phyloP scores from a whole-genome alignment of 2,888 invertebrate species.

The Cylloceria caligata region DNA sequence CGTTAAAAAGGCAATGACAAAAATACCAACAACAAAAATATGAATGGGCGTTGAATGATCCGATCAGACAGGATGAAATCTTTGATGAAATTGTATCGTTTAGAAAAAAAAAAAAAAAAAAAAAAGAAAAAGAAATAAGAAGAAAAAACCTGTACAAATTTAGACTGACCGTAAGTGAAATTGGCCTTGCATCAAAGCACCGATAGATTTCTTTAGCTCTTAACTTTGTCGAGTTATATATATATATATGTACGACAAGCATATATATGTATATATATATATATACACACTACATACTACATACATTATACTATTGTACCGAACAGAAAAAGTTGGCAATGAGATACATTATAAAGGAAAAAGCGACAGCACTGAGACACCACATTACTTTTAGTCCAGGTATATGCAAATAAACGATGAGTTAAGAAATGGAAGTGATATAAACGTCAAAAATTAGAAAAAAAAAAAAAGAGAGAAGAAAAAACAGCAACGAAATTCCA shows the following conservation, averaged over 20 bases:
- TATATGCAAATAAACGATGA: constrained; percentile 13
- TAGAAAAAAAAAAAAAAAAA: constrained; percentile 47
- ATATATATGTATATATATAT: constrained; percentile 42
- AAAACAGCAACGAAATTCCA: constrained; percentile 24
- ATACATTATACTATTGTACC: constrained; percentile 44
- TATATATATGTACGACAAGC: constrained; percentile 34
- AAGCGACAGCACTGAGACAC: constrained; percentile 26
- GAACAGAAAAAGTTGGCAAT: constrained; percentile 46
- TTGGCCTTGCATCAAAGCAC: constrained; percentile 69
- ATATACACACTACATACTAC: constrained; percentile 1
- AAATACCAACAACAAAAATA: constrained; percentile 26
- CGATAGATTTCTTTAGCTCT: constrained; percentile 66
- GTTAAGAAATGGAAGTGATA: constrained; percentile 16
- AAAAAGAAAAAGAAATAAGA: too few species aligned
- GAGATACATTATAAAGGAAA: constrained; percentile 36
- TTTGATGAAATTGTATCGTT: constrained; percentile 58
- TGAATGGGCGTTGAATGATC: constrained; percentile 57
- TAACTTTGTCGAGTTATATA: constrained; percentile 49
- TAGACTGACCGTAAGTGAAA: constrained; percentile 70
- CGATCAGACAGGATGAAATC: constrained; percentile 26
- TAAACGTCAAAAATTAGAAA: constrained; percentile 38
- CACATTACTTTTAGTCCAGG: constrained; percentile 31
- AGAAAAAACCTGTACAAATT: constrained; percentile 65
- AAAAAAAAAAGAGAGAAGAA: too few species aligned
- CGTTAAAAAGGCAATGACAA: constrained; percentile 31